These are phyloP conservation scores for Malurus alboscapulatus DNA, from an alignment of 2,113 vertebrate genomes.

Conservation along the genomic window DNA sequence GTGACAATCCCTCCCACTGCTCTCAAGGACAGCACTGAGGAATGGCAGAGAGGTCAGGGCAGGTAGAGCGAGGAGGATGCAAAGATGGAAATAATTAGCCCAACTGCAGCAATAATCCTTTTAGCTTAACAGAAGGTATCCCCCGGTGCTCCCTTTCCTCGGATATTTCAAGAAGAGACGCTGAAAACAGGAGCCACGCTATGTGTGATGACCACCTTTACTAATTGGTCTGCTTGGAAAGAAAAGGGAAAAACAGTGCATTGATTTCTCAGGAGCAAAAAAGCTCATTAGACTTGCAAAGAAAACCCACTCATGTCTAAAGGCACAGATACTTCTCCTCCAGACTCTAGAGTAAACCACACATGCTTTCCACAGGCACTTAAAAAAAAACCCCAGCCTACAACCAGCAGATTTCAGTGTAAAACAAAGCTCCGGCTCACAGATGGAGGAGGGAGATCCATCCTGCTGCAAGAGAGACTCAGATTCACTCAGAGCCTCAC, in stretches of 20 bases:
- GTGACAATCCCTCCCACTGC: not conserved
- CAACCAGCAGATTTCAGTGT: not conserved
- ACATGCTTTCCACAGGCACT: not conserved
- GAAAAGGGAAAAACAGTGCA: not conserved
- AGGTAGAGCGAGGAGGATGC: not conserved
- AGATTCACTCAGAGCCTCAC: not conserved
- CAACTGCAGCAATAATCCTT: not conserved
- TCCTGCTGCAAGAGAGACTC: not conserved
- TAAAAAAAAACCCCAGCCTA: not conserved
- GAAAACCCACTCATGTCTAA: conserved; percentile 23
- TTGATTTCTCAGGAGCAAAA: not conserved
- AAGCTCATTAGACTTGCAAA: conserved; percentile 19
- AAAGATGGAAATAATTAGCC: conserved; percentile 33
- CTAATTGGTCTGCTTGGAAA: not conserved
- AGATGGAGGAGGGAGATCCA: conserved; percentile 30
- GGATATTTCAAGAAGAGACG: not conserved
- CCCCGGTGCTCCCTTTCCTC: not conserved
- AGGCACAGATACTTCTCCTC: not conserved
- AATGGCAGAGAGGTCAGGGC: not conserved
- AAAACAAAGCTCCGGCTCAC: not conserved
- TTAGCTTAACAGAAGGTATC: not conserved
- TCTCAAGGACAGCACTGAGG: not conserved
- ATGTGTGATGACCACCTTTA: not conserved
- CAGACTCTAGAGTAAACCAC: not conserved
- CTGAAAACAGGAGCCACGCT: not conserved